Evolutionary conservation across 1,140 invertebrate species (phyloP), one percentile per base, ranked within the genome.

Genomic region (roundworm (Caenorhabditis elegans)): DNA sequence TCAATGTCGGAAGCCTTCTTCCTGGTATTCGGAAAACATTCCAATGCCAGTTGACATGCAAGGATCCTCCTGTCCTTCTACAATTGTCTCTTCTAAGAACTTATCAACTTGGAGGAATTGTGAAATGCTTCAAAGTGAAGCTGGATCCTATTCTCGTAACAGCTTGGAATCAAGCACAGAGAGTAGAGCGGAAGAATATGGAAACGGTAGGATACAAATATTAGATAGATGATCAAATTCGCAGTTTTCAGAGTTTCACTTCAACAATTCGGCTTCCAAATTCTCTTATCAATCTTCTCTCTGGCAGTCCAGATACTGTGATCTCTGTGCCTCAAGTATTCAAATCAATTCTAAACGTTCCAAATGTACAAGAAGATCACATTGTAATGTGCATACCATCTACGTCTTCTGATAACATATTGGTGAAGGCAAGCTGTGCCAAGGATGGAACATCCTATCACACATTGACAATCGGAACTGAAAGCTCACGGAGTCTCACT

Each of bases 401-500:
- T 1, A 19, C n/a, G 11, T 10, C 60, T 11, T 22, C 34, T 19
- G 60, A 70, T 11, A 70, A 39, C 34, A 6, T 39, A 39, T 70
- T 43, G 11, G 60, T 70, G 5, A 39, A 70, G 22, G n/a, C 39
- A 3, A 70, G 10, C 10, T 70, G 60, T 70, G 34, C 60, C n/a
- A 70, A 70, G 43, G 60, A 70, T 0, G 60, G 60, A 39, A 70
- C n/a, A 10, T 4, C 31, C 8, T n/a, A 70, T 43, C 60, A 70
- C n/a, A 17, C 13, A 39, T 2, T 70, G 60, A 39, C 60, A 39
- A 70, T 70, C 39, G 60, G 34, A 39, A 70, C 60, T 39, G 60
- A 70, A 70, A 70, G 60, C 60, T 70, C 60, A 3, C 60, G 60
- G 13, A 70, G 60, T 34, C 60, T 39, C 60, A 70, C 60, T 31